Conservation (phyloP, 2,797 vertebrate species). For the Sebastes vulpes region DNA sequence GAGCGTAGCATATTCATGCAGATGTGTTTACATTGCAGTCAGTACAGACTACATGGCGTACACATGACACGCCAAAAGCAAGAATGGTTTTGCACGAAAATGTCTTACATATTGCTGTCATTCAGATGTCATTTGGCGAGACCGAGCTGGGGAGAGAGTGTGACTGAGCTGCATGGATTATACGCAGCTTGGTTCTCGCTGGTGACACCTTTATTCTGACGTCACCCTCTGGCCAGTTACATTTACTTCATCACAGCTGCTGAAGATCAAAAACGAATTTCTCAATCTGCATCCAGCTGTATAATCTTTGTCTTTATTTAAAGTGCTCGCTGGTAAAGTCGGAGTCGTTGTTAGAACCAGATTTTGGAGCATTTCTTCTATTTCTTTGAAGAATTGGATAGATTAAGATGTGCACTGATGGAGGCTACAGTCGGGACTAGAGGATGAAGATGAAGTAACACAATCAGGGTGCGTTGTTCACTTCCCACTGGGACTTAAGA, state of each 20-base stretch:
- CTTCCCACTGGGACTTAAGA: neutral
- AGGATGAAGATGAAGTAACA: neutral
- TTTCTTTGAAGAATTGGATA: too few species aligned
- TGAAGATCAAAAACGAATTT: neutral
- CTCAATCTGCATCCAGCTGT: neutral
- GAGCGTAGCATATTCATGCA: too few species aligned
- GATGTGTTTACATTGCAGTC: too few species aligned
- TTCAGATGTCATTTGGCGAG: too few species aligned
- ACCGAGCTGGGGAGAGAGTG: too few species aligned
- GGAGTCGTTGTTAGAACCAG: too few species aligned
- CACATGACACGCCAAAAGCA: too few species aligned
- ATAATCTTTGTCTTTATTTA: neutral
- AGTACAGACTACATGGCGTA: too few species aligned
- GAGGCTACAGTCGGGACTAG: neutral
- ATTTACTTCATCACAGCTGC: neutral
- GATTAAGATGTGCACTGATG: neutral
- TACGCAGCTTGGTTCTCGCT: too few species aligned
- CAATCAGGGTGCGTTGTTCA: neutral
- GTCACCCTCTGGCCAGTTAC: neutral
- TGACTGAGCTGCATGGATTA: too few species aligned
- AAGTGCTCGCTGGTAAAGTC: neutral
- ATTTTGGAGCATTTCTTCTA: neutral
- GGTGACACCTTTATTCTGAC: neutral
- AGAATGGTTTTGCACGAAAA: too few species aligned
- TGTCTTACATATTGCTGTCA: too few species aligned